Evolutionary conservation across 2,888 invertebrate species (phyloP).

Genomic region (Cephus runcator): DNA sequence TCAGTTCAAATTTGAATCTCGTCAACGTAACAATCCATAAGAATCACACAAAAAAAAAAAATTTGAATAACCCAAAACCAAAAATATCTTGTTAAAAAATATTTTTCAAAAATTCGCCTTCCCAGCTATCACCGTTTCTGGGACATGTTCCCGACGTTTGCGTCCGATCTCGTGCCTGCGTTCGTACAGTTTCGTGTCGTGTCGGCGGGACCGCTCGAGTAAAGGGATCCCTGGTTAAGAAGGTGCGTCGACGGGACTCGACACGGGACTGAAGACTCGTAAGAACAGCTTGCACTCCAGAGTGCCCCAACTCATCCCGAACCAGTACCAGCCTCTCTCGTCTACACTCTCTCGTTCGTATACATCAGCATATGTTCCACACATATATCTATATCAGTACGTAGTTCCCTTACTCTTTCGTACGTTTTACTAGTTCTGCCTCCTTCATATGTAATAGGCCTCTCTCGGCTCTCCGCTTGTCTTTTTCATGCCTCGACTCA

Average conservation of each 20-base stretch:
- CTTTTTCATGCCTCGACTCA: not conserved
- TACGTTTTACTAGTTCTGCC: not conserved
- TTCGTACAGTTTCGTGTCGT: not conserved
- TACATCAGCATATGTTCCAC: not conserved
- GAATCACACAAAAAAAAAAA: not conserved
- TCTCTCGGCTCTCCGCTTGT: not conserved
- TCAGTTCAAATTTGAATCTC: not conserved
- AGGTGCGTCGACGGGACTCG: constrained; percentile 55
- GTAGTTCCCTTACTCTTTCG: not conserved
- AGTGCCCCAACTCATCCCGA: constrained; percentile 44
- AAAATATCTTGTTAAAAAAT: not conserved
- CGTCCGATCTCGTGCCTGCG: not conserved
- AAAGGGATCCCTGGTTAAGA: constrained; percentile 37
- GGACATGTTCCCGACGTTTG: not conserved
- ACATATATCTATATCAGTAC: constrained; percentile 13
- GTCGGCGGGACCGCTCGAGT: not conserved
- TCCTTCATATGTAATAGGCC: not conserved
- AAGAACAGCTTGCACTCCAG: constrained; percentile 40
- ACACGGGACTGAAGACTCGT: constrained; percentile 49
- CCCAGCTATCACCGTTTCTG: not conserved
- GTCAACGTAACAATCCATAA: not conserved
- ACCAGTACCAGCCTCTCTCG: constrained; percentile 1
- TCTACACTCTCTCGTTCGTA: not conserved
- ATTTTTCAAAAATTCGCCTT: not conserved
- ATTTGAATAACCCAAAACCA: not conserved